Evolutionary conservation across 2,888 invertebrate genomes (phyloP), one percentile per base, ranked within the genome.

Genomic region (Tillus elongatus): DNA sequence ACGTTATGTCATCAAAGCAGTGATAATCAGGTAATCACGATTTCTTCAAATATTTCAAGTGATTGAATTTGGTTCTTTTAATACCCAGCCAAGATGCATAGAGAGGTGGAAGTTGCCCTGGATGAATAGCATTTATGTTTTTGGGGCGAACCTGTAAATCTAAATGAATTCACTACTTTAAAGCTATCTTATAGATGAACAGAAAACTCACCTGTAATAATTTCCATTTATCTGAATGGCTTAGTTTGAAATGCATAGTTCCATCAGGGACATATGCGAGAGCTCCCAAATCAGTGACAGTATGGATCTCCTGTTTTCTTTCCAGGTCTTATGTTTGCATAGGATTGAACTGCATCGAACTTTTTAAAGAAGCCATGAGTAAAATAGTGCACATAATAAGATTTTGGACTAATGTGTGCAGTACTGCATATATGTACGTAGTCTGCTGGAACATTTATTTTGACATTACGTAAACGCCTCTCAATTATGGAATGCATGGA

Each of bases 221-320:
- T 19, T 19, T 19, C 24, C 24, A 19, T 19, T 19, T n/a, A 19
- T 19, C 24, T 19, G 24, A 19, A 19, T 19, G 24, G 24, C n/a
- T 19, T 19, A 19, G 24, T 19, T 19, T 19, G 24, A 8, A 19
- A 19, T 19, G n/a, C 6, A 19, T 19, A 19, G 24, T 19, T 19
- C 24, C 24, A 19, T 19, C 24, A 19, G 24, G 24, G 24, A 19
- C 6, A 19, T 19, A 19, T 19, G 24, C 24, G 24, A 19, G 24
- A 19, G 24, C n/a, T n/a, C 24, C n/a, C 24, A 19, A 19, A n/a
- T 19, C 24, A n/a, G 24, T 19, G n/a, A 19, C 24, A 19, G n/a
- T 19, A n/a, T 19, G 24, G 24, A 19, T 19, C 24, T 19, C 24
- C 24, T 19, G 24, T 19, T 19, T 19, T 19, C 24, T 19, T 19